Evolutionary conservation across 2,113 vertebrate genomes (phyloP).

Genomic region (Nansenia antarctica): DNA sequence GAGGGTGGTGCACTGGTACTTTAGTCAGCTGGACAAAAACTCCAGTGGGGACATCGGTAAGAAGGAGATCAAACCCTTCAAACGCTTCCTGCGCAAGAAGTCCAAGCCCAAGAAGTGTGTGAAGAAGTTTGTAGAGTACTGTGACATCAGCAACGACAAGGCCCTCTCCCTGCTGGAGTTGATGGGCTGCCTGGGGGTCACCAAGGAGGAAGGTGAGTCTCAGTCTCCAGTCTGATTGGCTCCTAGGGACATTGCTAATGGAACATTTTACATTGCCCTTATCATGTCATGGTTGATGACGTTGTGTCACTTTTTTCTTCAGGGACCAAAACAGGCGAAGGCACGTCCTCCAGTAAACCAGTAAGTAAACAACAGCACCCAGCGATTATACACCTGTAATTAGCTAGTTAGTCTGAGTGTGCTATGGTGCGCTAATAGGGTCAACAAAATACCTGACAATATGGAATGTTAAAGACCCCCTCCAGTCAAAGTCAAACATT

Average conservation of each 20-base stretch:
- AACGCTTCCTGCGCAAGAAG: slow-evolving; percentile 92
- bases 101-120: slow-evolving; percentile 97
- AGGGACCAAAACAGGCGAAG: slow-evolving; percentile 83
- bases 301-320: slow-evolving; percentile 28
- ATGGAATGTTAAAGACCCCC: neutral
- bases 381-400: too few relatives aligned
- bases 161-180: slow-evolving; percentile 90
- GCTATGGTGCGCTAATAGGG: neutral
- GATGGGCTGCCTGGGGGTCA: slow-evolving; percentile 92
- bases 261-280: neutral
- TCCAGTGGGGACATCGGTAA: slow-evolving; percentile 92
- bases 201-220: slow-evolving; percentile 83
- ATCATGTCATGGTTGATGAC: neutral
- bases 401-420: neutral
- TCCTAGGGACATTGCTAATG: neutral
- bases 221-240: neutral
- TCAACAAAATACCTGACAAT: neutral
- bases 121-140: slow-evolving; percentile 97
- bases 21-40: slow-evolving; percentile 93
- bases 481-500: too few relatives aligned
- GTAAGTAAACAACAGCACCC: slow-evolving; percentile 72
- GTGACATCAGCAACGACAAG: slow-evolving; percentile 90
- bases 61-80: slow-evolving; percentile 97
- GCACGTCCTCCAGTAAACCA: slow-evolving; percentile 81
- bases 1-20: slow-evolving; percentile 96